These are phyloP conservation scores for Standfussiana lucernea DNA, from an alignment of 2,888 invertebrate genomes.

Conservation along the genomic window DNA sequence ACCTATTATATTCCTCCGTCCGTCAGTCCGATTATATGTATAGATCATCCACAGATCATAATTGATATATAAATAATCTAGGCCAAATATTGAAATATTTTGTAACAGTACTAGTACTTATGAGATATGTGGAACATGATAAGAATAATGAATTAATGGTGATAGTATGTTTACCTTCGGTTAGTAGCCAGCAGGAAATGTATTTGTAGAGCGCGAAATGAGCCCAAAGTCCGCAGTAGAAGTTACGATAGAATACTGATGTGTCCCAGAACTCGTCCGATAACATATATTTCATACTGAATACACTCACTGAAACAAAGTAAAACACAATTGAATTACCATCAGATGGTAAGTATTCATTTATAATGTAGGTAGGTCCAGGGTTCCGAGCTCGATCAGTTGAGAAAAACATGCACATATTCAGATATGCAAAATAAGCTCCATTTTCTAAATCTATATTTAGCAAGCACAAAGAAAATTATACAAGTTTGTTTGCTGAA, in stretches of 20 bases:
- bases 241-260: conserved; percentile 91
- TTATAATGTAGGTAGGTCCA: background rate
- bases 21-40: conserved; percentile 6
- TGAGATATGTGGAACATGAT: conserved; percentile 45
- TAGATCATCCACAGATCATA: conserved; percentile 15
- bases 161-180: conserved; percentile 92
- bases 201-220: conserved; percentile 97
- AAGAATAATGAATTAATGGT: conserved; percentile 40
- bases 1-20: too few species aligned
- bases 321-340: conserved; percentile 14
- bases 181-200: conserved; percentile 97
- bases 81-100: conserved; percentile 33
- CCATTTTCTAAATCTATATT: background rate
- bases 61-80: conserved; percentile 17
- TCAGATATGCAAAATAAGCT: background rate
- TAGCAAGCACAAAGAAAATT: background rate
- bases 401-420: background rate
- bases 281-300: conserved; percentile 94
- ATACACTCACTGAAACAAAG: conserved; percentile 86
- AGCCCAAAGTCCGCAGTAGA: conserved; percentile 95
- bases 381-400: background rate
- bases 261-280: conserved; percentile 91
- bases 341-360: background rate
- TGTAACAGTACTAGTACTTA: conserved; percentile 14
- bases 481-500: background rate